phyloP scores from a whole-genome alignment of 2,113 vertebrate genomes.

The Hyaena hyaena region DNA sequence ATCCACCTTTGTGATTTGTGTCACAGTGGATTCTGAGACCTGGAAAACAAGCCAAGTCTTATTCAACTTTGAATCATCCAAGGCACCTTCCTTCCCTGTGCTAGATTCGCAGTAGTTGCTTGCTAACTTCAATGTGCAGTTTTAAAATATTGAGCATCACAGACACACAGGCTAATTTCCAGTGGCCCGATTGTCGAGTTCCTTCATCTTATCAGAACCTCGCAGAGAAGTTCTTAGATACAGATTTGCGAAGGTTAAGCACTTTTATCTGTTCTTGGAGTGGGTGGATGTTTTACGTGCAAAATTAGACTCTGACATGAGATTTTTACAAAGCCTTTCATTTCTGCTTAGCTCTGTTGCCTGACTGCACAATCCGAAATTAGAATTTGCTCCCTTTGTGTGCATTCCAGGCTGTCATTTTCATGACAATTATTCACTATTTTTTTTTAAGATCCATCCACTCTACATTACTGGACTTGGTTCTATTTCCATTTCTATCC shows the following conservation, averaged over 20 bases:
- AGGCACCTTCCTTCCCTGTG: fast-evolving
- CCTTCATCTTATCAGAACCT: conserved; percentile 42
- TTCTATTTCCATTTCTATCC: conserved; percentile 52
- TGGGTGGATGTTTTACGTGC: conserved; percentile 55
- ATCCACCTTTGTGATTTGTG: background rate
- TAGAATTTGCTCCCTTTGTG: conserved; percentile 73
- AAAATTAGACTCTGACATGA: conserved; percentile 69
- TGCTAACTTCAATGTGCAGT: background rate
- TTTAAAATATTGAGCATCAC: background rate
- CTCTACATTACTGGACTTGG: background rate
- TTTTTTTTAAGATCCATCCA: conserved; percentile 31
- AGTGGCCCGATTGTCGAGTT: background rate
- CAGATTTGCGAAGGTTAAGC: conserved; percentile 55
- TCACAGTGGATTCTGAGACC: background rate
- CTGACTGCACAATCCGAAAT: conserved; percentile 75
- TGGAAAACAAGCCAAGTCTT: background rate
- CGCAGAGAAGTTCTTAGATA: conserved; percentile 14
- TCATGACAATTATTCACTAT: conserved; percentile 62
- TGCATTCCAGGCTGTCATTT: conserved; percentile 60
- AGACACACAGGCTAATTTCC: background rate
- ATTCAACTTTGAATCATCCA: background rate
- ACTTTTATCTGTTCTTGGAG: conserved; percentile 55
- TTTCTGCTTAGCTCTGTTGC: conserved; percentile 66
- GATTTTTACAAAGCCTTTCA: conserved; percentile 68
- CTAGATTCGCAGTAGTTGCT: background rate